Percentiles rank a stretch among this genome's conserved stretches.
phyloP scores from a whole-genome alignment of 2,797 vertebrate genomes.

The Urosaurus nigricauda region DNA sequence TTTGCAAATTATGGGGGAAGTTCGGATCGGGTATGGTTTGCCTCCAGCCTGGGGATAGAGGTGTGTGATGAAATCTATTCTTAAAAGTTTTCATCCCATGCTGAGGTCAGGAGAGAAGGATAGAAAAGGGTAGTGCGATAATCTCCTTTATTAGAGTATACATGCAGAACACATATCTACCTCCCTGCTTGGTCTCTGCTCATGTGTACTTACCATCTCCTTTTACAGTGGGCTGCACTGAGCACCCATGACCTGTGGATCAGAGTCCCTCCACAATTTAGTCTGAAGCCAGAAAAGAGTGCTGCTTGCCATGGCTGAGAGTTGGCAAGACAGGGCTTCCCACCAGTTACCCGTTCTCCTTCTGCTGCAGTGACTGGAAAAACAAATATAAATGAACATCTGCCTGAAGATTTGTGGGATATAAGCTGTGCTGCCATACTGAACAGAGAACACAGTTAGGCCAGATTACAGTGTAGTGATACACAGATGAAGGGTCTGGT shows the following conservation, averaged over 20 bases:
- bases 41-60: no score
- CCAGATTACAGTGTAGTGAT: not conserved
- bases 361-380: not conserved
- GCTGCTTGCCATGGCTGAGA: conserved; percentile 82
- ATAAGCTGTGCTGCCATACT: no score
- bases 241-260: conserved; percentile 74
- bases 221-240: conserved; percentile 68
- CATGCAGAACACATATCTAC: no score
- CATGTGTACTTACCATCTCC: conserved; percentile 49
- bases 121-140: no score
- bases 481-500: not conserved
- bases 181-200: not conserved
- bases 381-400: not conserved
- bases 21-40: no score
- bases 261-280: conserved; percentile 80
- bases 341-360: conserved; percentile 39
- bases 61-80: no score
- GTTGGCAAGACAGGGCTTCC: conserved; percentile 68
- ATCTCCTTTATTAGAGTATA: no score
- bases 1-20: no score
- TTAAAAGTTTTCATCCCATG: no score
- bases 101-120: no score
- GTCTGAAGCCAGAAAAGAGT: conserved; percentile 64
- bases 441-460: not conserved
- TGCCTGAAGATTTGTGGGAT: not conserved